Evolutionary conservation across 2,888 invertebrate genomes (phyloP).

Genomic region (Ophion costatus): DNA sequence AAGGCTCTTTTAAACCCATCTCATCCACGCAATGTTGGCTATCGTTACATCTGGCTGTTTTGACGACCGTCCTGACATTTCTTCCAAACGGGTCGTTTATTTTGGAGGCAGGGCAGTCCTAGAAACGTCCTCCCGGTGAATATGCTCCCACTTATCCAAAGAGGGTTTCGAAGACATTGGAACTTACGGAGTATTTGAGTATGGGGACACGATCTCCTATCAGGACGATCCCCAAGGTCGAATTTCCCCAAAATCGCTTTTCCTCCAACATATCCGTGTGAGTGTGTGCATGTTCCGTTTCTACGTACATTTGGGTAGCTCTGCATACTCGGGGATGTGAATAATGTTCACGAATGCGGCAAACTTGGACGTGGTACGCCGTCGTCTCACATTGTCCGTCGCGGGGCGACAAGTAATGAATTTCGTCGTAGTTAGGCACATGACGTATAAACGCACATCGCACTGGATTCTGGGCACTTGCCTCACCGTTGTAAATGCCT

Average conservation of each 20-base stretch:
- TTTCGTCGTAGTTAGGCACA: conserved; percentile 63
- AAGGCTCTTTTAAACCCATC: neutral
- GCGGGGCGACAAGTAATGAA: conserved; percentile 67
- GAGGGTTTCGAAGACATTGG: no score
- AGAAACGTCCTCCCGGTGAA: no score
- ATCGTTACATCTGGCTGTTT: neutral
- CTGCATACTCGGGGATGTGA: conserved; percentile 65
- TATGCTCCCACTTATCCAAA: no score
- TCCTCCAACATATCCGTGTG: neutral
- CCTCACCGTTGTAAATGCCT: conserved; percentile 5
- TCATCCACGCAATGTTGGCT: neutral
- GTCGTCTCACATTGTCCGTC: conserved; percentile 66
- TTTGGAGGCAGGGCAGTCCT: no score
- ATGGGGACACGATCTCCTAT: neutral
- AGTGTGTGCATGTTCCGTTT: neutral
- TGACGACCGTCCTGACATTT: neutral
- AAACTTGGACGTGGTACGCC: conserved; percentile 67
- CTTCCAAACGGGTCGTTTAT: neutral
- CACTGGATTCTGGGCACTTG: conserved; percentile 14
- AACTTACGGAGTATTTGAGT: neutral
- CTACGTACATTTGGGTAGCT: conserved; percentile 49
- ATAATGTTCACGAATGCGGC: conserved; percentile 69
- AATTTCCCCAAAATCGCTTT: neutral
- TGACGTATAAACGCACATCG: conserved; percentile 50
- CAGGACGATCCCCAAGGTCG: neutral